Base-by-base conservation (phyloP, 2,113 vertebrate species). In the Pao palembangensis region DNA sequence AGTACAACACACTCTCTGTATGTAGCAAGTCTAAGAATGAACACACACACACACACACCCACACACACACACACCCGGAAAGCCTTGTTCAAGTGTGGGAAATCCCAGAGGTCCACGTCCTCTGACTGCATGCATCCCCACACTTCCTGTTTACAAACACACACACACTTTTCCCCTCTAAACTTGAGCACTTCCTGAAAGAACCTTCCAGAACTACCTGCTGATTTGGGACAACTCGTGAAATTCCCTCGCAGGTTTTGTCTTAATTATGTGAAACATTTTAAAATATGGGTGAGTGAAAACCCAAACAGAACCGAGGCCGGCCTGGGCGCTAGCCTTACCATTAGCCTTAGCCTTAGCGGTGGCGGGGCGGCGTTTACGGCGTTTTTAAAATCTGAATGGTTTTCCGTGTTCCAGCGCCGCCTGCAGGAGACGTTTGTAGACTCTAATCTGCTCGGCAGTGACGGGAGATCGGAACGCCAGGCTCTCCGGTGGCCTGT, bases 101-200 rank as follows among this genome's bases (percentile, higher is more conserved):
- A 87, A 85, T 74, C 81, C 80, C 81, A 67, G 55, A 55, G 75
- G 75, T 80, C 66, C 64, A 64, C 73, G 58, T 79, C 79, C 64
- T 67, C 71, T 69, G 47, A 64, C 57, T 81, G 64, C 67, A 66
- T 43, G 71, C 76, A 80, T 87, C 70, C 75, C 69, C 68, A 76
- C 79, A 76, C 79, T 88, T 88, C 85, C 85, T 87, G 88, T 86
- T 88, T 86, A 85, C 71, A 79, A 58, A 77, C 52, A 44, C 58
- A 66, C 43, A 34, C 58, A 61, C 23, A 49, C 64, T 34, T 51
- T 52, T 47, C 46, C 67, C 63, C 46, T 25, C 64, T n/a, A 2
- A 44, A 31, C 31, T 50, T 44, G 28, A 17, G 15, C 47, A 48
- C 18, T 25, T 54, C 62, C 55, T 51, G 11, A 46, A 48, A 54